These are phyloP conservation scores for Lucinisca nassula DNA, from an alignment of 2,888 invertebrate genomes.

Conservation along the genomic window DNA sequence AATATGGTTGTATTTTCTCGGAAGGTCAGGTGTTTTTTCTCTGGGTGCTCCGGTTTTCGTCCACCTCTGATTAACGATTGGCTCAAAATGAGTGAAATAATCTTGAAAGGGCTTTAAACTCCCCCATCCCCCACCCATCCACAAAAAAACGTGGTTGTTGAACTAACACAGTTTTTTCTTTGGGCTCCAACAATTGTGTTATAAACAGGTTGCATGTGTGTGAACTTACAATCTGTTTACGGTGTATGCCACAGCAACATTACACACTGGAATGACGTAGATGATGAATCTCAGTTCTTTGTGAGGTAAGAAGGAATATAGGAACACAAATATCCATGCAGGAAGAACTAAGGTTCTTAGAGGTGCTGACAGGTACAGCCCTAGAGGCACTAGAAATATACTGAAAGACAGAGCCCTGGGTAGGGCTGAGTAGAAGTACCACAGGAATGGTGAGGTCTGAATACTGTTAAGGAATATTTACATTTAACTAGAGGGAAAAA, in stretches of 20 bases:
- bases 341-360: conserved; percentile 89
- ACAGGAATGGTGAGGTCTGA: conserved; percentile 93
- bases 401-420: conserved; percentile 96
- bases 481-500: too few relatives aligned
- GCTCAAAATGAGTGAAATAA: too few relatives aligned
- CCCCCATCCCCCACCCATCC: too few relatives aligned
- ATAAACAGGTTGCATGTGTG: too few relatives aligned
- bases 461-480: not conserved
- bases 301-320: conserved; percentile 99
- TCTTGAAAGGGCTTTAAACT: too few relatives aligned
- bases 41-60: too few relatives aligned
- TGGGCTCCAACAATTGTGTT: too few relatives aligned
- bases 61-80: too few relatives aligned
- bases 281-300: conserved; percentile 99
- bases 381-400: conserved; percentile 90
- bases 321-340: conserved; percentile 91
- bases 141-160: too few relatives aligned
- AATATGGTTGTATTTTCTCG: too few relatives aligned
- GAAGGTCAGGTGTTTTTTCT: too few relatives aligned
- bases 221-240: conserved; percentile 96
- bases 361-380: conserved; percentile 91
- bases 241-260: conserved; percentile 96
- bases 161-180: too few relatives aligned
- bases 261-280: conserved; percentile 98
- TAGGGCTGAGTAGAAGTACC: conserved; percentile 99